These are phyloP conservation scores for Panurus biarmicus DNA, from an alignment of 2,113 vertebrate genomes.

Conservation along the genomic window DNA sequence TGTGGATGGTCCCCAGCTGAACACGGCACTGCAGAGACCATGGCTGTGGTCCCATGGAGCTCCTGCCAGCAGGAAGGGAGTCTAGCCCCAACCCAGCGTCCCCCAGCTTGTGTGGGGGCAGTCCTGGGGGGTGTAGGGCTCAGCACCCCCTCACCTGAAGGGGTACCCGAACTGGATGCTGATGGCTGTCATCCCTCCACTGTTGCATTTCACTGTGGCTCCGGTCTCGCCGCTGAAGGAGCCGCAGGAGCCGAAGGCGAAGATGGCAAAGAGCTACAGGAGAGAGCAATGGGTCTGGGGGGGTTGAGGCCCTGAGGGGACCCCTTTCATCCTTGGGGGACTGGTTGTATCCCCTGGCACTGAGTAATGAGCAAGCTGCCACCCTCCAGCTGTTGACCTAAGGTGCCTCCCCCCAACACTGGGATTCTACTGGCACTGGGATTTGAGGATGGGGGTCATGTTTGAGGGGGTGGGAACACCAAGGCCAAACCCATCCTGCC, in stretches of 20 bases:
- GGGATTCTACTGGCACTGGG: not conserved
- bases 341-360: not conserved
- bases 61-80: not conserved
- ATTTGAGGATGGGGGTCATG: not conserved
- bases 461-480: not conserved
- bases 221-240: slow-evolving; percentile 82
- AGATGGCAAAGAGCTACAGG: slow-evolving; percentile 87
- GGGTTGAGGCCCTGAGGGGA: not conserved
- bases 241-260: slow-evolving; percentile 87
- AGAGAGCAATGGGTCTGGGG: not conserved
- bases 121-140: no score
- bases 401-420: not conserved
- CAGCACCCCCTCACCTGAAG: slow-evolving; percentile 78
- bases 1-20: not conserved
- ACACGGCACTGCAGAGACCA: rapidly evolving
- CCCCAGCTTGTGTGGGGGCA: rapidly evolving
- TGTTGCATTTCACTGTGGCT: slow-evolving; percentile 71
- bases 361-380: not conserved
- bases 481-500: rapidly evolving
- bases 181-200: slow-evolving; percentile 22
- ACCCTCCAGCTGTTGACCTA: not conserved
- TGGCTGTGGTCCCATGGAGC: rapidly evolving
- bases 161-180: slow-evolving; percentile 81
- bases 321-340: not conserved
- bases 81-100: not conserved